Evolutionary conservation across 2,797 vertebrate genomes (phyloP).

Genomic region (Microchirus variegatus): DNA sequence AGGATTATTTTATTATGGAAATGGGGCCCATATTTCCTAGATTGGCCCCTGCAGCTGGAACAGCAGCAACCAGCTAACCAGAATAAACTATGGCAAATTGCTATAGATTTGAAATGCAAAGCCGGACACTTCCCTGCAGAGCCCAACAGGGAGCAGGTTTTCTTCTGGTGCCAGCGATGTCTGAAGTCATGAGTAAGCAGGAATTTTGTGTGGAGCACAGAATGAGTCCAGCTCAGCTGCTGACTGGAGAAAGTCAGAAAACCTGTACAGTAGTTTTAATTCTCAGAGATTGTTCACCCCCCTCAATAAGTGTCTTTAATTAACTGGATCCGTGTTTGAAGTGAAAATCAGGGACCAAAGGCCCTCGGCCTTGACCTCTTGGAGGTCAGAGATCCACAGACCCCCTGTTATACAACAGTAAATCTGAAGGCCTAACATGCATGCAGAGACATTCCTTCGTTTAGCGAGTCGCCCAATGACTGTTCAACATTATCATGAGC

Average conservation of each 20-base stretch:
- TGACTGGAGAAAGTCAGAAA: constrained; percentile 36
- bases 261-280: background rate
- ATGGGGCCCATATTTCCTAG: constrained; percentile 25
- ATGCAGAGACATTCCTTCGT: background rate
- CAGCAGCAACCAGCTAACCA: constrained; percentile 43
- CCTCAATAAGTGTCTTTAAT: constrained; percentile 3
- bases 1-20: constrained; percentile 73
- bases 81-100: constrained; percentile 24
- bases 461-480: background rate
- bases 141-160: constrained; percentile 52
- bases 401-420: background rate
- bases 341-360: background rate
- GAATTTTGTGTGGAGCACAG: constrained; percentile 24
- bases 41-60: constrained; percentile 51
- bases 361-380: constrained; percentile 4
- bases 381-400: background rate
- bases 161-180: constrained; percentile 15
- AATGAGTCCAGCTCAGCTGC: constrained; percentile 28
- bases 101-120: constrained; percentile 51
- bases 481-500: background rate
- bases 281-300: background rate
- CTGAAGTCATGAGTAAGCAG: constrained; percentile 23
- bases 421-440: background rate
- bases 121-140: constrained; percentile 38
- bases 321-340: constrained; percentile 8